Percentiles rank a stretch among this genome's conserved stretches.
Evolutionary conservation across 1,140 invertebrate genomes (phyloP).

Genomic region (Bilobella aurantiaca): DNA sequence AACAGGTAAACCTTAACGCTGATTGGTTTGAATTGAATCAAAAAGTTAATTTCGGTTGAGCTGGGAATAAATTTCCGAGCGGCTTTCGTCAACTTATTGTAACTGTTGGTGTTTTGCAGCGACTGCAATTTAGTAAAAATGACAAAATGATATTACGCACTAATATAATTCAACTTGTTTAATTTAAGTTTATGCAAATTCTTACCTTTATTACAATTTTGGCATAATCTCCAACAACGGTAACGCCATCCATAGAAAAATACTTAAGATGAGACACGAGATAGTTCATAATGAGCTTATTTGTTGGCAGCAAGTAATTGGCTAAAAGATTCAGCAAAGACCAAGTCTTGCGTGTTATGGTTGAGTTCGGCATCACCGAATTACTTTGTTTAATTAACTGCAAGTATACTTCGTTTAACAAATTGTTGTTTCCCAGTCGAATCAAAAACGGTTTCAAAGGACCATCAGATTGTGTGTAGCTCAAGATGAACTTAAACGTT

Average conservation of each 20-base stretch:
- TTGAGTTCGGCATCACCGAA: conserved; percentile 76
- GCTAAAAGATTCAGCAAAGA: conserved; percentile 77
- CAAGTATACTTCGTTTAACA: conserved; percentile 82
- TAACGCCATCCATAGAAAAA: conserved; percentile 75
- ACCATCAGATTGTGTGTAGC: neutral
- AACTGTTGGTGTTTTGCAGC: conserved; percentile 63
- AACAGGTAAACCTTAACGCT: conserved; percentile 86
- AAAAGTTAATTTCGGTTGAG: conserved; percentile 82
- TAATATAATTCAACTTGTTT: neutral
- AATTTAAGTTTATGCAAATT: neutral
- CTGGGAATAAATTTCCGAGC: conserved; percentile 69
- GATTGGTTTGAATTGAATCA: conserved; percentile 60
- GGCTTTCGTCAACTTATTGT: conserved; percentile 36
- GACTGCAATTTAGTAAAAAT: conserved; percentile 47
- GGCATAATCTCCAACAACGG: conserved; percentile 89
- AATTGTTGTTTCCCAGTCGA: conserved; percentile 43
- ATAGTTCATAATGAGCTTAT: conserved; percentile 71
- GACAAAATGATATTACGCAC: neutral
- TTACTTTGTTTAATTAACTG: conserved; percentile 91
- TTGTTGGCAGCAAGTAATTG: conserved; percentile 73
- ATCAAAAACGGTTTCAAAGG: neutral
- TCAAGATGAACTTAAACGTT: neutral
- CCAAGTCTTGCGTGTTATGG: conserved; percentile 82
- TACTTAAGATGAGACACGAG: conserved; percentile 80
- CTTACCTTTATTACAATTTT: conserved; percentile 79